Evolutionary conservation across 2,888 invertebrate genomes (phyloP).

Genomic region (Coleophora flavipennella): DNA sequence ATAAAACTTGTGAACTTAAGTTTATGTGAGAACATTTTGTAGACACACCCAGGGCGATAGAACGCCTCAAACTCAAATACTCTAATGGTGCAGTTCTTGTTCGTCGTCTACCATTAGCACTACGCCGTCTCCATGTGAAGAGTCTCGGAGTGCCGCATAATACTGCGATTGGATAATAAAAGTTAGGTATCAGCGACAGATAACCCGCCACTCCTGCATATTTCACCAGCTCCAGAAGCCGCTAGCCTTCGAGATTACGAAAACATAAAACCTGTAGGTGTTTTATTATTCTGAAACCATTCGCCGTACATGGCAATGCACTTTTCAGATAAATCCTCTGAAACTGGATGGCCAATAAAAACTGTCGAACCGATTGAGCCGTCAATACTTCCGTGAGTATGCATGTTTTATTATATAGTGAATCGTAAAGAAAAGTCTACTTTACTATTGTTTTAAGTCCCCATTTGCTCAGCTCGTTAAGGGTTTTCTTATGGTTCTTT

Average conservation of each 20-base stretch:
- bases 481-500: too few relatives aligned
- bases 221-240: conserved; percentile 10
- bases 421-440: conserved; percentile 5
- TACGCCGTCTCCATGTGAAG: too few relatives aligned
- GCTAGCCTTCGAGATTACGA: conserved; percentile 19
- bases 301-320: conserved; percentile 50
- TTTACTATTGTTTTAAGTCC: conserved; percentile 1
- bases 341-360: conserved; percentile 43
- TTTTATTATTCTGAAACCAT: conserved; percentile 50
- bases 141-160: too few relatives aligned
- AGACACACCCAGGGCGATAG: too few relatives aligned
- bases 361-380: conserved; percentile 38
- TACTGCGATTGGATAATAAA: background rate
- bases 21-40: too few relatives aligned
- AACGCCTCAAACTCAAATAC: too few relatives aligned
- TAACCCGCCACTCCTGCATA: conserved; percentile 5
- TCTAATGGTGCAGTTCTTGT: too few relatives aligned
- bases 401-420: conserved; percentile 15
- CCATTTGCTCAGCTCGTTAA: too few relatives aligned
- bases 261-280: conserved; percentile 42
- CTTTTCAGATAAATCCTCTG: conserved; percentile 39
- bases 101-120: too few relatives aligned
- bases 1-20: too few relatives aligned
- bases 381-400: conserved; percentile 15
- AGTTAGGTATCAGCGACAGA: background rate